Evolutionary conservation across 2,888 invertebrate species (phyloP).

Genomic region (Opisthograptis luteolata): DNA sequence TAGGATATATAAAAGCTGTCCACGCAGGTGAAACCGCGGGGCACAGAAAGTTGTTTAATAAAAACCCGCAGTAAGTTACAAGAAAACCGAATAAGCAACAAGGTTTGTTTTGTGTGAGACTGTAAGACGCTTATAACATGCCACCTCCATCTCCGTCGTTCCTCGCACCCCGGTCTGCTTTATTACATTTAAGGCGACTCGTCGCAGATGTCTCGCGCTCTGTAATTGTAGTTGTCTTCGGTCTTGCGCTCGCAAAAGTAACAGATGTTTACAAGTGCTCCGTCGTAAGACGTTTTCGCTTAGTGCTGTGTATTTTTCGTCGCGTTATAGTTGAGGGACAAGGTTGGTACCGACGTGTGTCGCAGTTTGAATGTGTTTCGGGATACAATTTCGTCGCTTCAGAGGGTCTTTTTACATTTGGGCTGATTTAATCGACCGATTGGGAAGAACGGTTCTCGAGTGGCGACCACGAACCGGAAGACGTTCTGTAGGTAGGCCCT

Average conservation of each 20-base stretch:
- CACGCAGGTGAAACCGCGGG: too few species aligned
- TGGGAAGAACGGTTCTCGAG: too few species aligned
- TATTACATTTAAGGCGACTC: conserved; percentile 73
- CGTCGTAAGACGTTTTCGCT: conserved; percentile 35
- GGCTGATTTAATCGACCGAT: too few species aligned
- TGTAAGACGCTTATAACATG: not conserved
- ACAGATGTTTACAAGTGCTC: conserved; percentile 74
- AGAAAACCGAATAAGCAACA: not conserved
- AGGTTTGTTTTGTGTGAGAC: not conserved
- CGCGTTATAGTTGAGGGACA: conserved; percentile 2
- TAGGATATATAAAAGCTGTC: too few species aligned
- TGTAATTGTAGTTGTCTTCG: conserved; percentile 73
- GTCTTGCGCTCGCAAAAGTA: conserved; percentile 60
- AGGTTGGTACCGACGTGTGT: not conserved
- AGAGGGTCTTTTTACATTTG: not conserved
- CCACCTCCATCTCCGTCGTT: conserved; percentile 3
- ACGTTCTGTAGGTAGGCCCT: too few species aligned
- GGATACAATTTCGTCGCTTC: not conserved
- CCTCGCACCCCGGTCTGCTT: conserved; percentile 45
- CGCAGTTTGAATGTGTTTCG: not conserved
- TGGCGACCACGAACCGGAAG: too few species aligned
- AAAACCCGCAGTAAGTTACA: too few species aligned
- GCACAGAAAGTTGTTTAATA: too few species aligned
- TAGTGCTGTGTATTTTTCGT: conserved; percentile 19
- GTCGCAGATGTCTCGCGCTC: conserved; percentile 65